Evolutionary conservation across 2,797 vertebrate genomes (phyloP).

Genomic region (Potorous gilbertii): DNA sequence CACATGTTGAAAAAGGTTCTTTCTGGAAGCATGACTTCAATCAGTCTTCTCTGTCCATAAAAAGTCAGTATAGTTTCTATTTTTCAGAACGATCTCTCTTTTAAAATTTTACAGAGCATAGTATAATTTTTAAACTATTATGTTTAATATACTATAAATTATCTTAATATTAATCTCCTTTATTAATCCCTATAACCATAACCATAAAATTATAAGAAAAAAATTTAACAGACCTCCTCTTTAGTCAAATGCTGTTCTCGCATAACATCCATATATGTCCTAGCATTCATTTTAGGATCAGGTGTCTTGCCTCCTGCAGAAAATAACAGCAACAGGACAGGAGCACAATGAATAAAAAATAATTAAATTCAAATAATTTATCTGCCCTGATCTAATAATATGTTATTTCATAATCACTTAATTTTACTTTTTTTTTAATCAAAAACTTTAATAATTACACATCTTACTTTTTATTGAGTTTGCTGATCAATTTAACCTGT

Average conservation of each 20-base stretch:
- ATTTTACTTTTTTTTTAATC: constrained; percentile 86
- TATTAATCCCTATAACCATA: constrained; percentile 9
- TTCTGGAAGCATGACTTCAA: not conserved
- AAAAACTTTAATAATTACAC: constrained; percentile 86
- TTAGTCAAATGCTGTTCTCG: constrained; percentile 98
- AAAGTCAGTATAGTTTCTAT: not conserved
- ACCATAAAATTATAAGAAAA: constrained; percentile 6
- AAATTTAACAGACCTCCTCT: constrained; percentile 91
- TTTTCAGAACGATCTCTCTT: not conserved
- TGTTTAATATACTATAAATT: not conserved
- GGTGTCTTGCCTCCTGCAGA: constrained; percentile 99
- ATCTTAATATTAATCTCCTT: constrained; percentile 24
- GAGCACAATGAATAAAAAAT: constrained; percentile 89
- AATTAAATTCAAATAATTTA: constrained; percentile 80
- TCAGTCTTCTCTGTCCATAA: not conserved
- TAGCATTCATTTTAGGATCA: constrained; percentile 98
- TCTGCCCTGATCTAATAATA: constrained; percentile 87
- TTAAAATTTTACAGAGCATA: not conserved
- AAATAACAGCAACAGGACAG: constrained; percentile 97
- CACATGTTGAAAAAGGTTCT: not conserved
- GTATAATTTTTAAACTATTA: not conserved
- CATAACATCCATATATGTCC: constrained; percentile 99
- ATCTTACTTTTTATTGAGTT: constrained; percentile 90
- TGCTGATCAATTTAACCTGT: constrained; percentile 91
- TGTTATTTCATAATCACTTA: constrained; percentile 86